A percentile compares a stretch with the other conserved stretches of the same genome.
Evolutionary conservation across 37 sponge, comb jelly and placozoan species (phyloP).

Genomic region (Sycon ciliatum): DNA sequence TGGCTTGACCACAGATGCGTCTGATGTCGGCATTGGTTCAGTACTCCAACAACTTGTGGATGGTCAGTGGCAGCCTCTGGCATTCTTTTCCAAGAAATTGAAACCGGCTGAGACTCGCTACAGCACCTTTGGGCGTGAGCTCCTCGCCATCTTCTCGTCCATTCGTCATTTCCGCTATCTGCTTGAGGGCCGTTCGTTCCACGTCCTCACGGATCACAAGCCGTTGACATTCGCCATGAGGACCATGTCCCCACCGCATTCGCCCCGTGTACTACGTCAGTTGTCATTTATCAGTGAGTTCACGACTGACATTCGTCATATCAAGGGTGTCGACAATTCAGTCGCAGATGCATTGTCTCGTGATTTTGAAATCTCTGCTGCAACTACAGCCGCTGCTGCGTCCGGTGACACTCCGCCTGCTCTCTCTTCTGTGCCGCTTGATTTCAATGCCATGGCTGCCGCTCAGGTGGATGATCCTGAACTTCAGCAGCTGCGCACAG

Average conservation of each 20-base stretch:
- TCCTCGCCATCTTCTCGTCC: constrained; percentile 23
- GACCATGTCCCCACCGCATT: background rate
- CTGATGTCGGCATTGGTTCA: no score
- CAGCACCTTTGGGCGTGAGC: constrained; percentile 45
- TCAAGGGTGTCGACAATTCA: no score
- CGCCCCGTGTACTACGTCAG: constrained; percentile 26
- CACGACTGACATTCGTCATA: constrained; percentile 28
- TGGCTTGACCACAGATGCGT: constrained; percentile 46
- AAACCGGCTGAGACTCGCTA: constrained; percentile 18
- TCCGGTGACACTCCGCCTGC: no score
- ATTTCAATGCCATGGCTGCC: constrained; percentile 19
- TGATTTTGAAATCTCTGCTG: constrained; percentile 18
- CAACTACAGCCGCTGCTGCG: background rate
- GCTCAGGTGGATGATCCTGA: constrained; percentile 37
- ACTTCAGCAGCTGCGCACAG: constrained; percentile 26
- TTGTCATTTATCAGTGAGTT: constrained; percentile 21
- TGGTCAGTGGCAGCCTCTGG: constrained; percentile 22
- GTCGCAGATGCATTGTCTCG: constrained; percentile 22
- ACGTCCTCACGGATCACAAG: constrained; percentile 28
- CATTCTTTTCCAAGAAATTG: constrained; percentile 27
- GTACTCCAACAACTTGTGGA: constrained; percentile 44
- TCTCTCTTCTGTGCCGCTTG: no score
- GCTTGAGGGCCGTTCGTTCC: constrained; percentile 26
- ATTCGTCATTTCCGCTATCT: constrained; percentile 39
- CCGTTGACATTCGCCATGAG: no score